Conservation (phyloP, 2,888 invertebrate species). For the Hydroisotoma schaefferi region DNA sequence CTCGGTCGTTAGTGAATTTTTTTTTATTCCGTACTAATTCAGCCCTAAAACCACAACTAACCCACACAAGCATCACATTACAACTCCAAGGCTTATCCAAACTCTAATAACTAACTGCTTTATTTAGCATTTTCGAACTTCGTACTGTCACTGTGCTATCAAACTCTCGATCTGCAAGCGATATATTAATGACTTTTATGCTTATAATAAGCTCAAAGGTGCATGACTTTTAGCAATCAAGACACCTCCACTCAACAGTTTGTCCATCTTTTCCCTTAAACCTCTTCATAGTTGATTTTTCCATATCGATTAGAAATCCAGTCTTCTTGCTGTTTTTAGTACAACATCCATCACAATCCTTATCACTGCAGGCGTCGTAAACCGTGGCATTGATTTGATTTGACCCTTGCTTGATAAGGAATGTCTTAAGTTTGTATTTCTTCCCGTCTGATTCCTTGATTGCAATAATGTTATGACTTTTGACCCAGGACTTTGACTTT, state of each 20-base stretch:
- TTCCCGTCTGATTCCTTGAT: constrained; percentile 9
- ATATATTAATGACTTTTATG: too few relatives aligned
- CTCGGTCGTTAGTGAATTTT: too few relatives aligned
- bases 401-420: constrained; percentile 8
- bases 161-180: too few relatives aligned
- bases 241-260: constrained; percentile 19
- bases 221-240: constrained; percentile 16
- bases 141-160: too few relatives aligned
- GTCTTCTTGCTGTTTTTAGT: constrained; percentile 12
- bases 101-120: too few relatives aligned
- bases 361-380: constrained; percentile 21
- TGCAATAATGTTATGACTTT: constrained; percentile 19
- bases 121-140: too few relatives aligned
- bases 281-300: constrained; percentile 7
- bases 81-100: too few relatives aligned
- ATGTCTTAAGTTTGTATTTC: constrained; percentile 24
- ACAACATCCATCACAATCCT: constrained; percentile 22
- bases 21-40: too few relatives aligned
- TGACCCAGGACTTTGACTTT: constrained; percentile 13
- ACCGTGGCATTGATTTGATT: constrained; percentile 23
- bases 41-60: too few relatives aligned
- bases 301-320: constrained; percentile 17
- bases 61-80: too few relatives aligned
- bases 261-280: constrained; percentile 9
- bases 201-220: too few relatives aligned